Evolutionary conservation across 1,140 invertebrate genomes (phyloP).

Genomic region (Leptinotarsa defecta): DNA sequence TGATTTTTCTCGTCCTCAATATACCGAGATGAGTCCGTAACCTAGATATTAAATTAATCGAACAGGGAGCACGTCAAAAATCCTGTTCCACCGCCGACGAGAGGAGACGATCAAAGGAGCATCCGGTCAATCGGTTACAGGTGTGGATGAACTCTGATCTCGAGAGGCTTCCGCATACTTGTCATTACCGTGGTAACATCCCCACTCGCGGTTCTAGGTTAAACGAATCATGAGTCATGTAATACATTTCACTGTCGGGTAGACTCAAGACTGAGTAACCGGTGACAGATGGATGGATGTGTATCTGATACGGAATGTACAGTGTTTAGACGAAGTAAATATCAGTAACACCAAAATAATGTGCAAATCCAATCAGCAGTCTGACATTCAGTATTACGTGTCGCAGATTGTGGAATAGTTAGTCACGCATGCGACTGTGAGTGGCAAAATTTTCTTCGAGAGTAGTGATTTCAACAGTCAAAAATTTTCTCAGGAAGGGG

Average conservation of each 20-base stretch:
- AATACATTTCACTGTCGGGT: slow-evolving; percentile 8
- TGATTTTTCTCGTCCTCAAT: not conserved
- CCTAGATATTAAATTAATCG: slow-evolving; percentile 1
- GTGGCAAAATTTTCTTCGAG: no score
- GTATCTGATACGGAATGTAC: not conserved
- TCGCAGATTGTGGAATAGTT: no score
- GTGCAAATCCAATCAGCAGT: no score
- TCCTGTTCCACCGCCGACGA: not conserved
- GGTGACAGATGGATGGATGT: not conserved
- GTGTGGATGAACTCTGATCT: slow-evolving; percentile 41
- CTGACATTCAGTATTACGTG: no score
- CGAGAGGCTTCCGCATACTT: slow-evolving; percentile 37
- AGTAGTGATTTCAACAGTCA: no score
- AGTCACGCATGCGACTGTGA: no score
- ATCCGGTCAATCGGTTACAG: slow-evolving; percentile 43
- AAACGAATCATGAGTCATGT: slow-evolving; percentile 29
- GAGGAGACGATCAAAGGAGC: slow-evolving; percentile 11
- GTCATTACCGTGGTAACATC: slow-evolving; percentile 31
- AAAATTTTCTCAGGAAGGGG: no score
- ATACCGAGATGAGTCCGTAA: not conserved
- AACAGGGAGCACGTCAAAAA: not conserved
- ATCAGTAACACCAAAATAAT: no score
- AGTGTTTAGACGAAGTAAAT: no score
- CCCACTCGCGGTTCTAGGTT: slow-evolving; percentile 31
- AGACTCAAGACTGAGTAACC: not conserved